Percentiles rank a stretch among this genome's conserved stretches.
Evolutionary conservation across 2,888 invertebrate species (phyloP).

Genomic region (Xylota segnis): DNA sequence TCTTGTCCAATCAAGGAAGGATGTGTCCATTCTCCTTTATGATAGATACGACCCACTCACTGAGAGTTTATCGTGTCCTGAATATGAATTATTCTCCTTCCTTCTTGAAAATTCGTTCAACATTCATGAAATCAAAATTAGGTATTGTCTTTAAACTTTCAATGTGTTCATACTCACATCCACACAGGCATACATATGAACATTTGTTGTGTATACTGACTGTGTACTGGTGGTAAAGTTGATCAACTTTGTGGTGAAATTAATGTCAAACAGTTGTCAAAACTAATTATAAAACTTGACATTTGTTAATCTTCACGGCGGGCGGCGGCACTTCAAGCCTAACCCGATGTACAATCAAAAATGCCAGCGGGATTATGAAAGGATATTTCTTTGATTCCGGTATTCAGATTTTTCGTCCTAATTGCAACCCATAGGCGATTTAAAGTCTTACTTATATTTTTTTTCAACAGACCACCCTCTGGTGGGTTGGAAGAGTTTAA

Average conservation of each 20-base stretch:
- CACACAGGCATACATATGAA: too few species aligned
- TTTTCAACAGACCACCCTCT: not conserved
- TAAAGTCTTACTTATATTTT: too few species aligned
- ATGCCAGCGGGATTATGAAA: not conserved
- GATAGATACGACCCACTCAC: constrained; percentile 2
- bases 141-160: constrained; percentile 1
- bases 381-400: not conserved
- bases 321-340: constrained; percentile 2
- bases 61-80: constrained; percentile 39
- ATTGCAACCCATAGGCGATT: constrained; percentile 11
- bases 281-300: constrained; percentile 18
- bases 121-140: constrained; percentile 1
- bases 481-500: not conserved
- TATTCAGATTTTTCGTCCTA: not conserved
- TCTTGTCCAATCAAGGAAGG: constrained; percentile 62
- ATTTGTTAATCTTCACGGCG: constrained; percentile 2
- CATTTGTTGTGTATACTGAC: not conserved
- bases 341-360: not conserved
- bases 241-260: not conserved
- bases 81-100: constrained; percentile 35
- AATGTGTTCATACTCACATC: too few species aligned
- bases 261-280: constrained; percentile 21
- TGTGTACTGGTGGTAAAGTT: not conserved
- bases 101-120: not conserved
- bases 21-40: constrained; percentile 31